Conservation (phyloP, 2,113 vertebrate species). For the Craseonycteris thonglongyai region DNA sequence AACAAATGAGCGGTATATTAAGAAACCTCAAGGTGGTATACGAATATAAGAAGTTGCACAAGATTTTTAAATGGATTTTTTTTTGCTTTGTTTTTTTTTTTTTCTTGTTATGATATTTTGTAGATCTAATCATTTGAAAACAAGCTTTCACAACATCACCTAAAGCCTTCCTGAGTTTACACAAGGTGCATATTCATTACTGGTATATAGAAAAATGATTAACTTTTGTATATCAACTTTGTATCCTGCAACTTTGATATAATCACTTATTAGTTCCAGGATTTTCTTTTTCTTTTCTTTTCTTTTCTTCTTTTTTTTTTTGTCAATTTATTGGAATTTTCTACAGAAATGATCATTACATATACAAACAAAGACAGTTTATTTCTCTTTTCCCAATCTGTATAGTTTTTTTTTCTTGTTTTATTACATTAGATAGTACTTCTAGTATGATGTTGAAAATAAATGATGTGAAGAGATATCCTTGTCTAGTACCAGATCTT, state of each 20-base stretch:
- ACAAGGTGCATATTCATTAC: background rate
- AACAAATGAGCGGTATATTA: background rate
- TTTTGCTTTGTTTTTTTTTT: background rate
- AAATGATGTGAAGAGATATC: background rate
- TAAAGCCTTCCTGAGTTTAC: background rate
- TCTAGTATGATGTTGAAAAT: background rate
- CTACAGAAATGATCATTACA: background rate
- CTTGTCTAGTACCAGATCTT: background rate
- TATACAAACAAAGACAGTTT: background rate
- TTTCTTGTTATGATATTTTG: background rate
- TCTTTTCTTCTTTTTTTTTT: too few species aligned
- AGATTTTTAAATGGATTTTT: background rate
- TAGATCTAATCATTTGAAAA: background rate
- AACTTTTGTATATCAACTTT: background rate
- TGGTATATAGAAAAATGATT: background rate
- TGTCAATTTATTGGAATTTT: background rate
- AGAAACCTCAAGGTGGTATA: background rate
- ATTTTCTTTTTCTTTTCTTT: too few species aligned
- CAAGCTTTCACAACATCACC: background rate
- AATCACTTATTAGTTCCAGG: background rate
- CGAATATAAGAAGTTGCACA: background rate
- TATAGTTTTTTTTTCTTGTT: background rate
- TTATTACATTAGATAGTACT: background rate
- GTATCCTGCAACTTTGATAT: background rate
- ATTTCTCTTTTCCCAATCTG: background rate